Conservation (phyloP, 2,888 invertebrate species). For the Antitype chi region DNA sequence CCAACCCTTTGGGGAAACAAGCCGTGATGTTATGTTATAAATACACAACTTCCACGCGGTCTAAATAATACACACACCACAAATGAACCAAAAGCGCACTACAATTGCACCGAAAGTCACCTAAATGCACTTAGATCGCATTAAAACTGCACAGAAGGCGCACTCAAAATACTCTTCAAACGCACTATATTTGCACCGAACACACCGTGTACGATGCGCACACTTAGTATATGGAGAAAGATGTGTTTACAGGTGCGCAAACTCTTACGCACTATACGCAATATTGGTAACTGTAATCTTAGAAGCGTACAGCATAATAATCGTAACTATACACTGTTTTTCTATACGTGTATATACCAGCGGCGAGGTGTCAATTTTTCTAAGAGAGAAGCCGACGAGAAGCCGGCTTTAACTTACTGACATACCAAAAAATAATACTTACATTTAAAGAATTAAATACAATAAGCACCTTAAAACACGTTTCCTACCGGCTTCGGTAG, state of each 20-base stretch:
- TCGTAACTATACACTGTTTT: conserved; percentile 4
- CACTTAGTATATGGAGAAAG: background rate
- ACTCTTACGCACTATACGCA: conserved; percentile 2
- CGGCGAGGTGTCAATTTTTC: too few relatives aligned
- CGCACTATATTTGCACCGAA: background rate
- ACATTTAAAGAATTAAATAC: too few relatives aligned
- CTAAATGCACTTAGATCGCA: background rate
- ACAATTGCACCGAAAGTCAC: background rate
- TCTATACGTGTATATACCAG: background rate
- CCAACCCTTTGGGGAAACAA: too few relatives aligned
- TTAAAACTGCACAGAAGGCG: background rate
- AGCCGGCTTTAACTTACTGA: too few relatives aligned
- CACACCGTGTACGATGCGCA: background rate
- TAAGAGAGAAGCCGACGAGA: too few relatives aligned
- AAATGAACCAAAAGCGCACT: background rate
- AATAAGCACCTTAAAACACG: too few relatives aligned
- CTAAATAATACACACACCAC: background rate
- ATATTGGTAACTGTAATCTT: background rate
- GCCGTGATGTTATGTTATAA: too few relatives aligned
- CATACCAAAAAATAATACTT: too few relatives aligned
- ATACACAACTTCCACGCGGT: background rate
- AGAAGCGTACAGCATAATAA: background rate
- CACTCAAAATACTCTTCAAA: background rate
- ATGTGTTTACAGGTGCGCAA: background rate
- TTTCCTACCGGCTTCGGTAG: too few relatives aligned